Percentiles rank a stretch among this genome's conserved stretches.
These are phyloP conservation scores for Drosophila colorata DNA, from an alignment of 2,888 invertebrate species.

Conservation along the genomic window DNA sequence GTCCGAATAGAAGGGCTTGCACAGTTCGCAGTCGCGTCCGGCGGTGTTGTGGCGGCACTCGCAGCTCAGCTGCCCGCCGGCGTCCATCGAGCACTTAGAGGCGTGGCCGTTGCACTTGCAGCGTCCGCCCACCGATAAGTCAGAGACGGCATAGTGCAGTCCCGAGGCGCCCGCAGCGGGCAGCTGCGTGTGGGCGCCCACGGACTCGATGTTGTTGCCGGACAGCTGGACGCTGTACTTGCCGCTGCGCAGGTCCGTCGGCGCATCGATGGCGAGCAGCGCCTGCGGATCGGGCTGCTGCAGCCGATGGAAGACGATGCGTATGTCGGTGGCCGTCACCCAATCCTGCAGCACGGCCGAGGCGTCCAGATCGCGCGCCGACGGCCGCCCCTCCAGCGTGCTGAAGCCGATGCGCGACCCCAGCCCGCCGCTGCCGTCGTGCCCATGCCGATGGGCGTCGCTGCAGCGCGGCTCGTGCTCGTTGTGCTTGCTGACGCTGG, in stretches of 20 bases:
- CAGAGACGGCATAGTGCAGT: slow-evolving; percentile 95
- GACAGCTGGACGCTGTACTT: slow-evolving; percentile 83
- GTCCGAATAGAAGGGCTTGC: slow-evolving; percentile 99
- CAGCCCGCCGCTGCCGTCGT: slow-evolving; percentile 87
- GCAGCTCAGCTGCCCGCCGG: slow-evolving; percentile 90
- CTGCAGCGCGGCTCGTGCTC: slow-evolving; percentile 99
- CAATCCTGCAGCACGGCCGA: slow-evolving; percentile 98
- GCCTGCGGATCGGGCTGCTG: slow-evolving; percentile 88
- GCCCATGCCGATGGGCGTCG: slow-evolving; percentile 92
- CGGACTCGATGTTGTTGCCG: slow-evolving; percentile 39
- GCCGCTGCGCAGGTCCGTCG: slow-evolving; percentile 52
- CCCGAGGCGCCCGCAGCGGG: slow-evolving; percentile 67
- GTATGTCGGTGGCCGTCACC: slow-evolving; percentile 99
- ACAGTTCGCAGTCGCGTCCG: slow-evolving; percentile 98
- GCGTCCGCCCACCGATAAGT: slow-evolving; percentile 98
- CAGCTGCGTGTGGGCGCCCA: background rate
- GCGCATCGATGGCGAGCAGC: slow-evolving; percentile 55
- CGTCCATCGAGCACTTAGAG: slow-evolving; percentile 89
- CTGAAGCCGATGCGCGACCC: slow-evolving; percentile 96
- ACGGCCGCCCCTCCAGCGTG: slow-evolving; percentile 97
- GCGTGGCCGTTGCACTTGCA: slow-evolving; percentile 99
- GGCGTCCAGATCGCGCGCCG: slow-evolving; percentile 97
- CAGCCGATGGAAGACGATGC: slow-evolving; percentile 96
- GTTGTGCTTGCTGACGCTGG: slow-evolving; percentile 96
- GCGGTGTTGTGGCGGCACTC: slow-evolving; percentile 99